Conservation (phyloP, 92 coral and sea anemone species). For the Siderastrea siderea region DNA sequence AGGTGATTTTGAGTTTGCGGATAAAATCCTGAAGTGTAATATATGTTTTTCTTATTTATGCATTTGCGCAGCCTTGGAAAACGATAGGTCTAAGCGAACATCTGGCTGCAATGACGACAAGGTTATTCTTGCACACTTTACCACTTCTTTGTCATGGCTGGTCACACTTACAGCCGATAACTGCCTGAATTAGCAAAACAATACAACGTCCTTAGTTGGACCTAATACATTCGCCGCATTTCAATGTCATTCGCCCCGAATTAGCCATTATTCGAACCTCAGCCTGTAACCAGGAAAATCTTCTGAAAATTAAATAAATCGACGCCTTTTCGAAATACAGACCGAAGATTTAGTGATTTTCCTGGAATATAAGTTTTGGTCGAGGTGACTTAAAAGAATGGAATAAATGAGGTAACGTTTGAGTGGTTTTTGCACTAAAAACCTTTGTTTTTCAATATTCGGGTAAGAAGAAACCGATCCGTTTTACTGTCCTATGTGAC, state of each 20-base stretch:
- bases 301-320: too few relatives aligned
- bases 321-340: too few relatives aligned
- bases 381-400: too few relatives aligned
- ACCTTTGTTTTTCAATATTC: too few relatives aligned
- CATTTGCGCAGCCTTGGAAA: background rate
- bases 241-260: background rate
- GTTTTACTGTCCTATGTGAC: too few relatives aligned
- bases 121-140: background rate
- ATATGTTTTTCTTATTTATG: background rate
- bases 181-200: background rate
- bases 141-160: background rate
- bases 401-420: too few relatives aligned
- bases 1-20: too few relatives aligned
- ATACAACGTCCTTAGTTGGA: background rate
- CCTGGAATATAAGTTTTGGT: too few relatives aligned
- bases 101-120: background rate
- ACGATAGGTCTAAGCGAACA: background rate
- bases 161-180: background rate
- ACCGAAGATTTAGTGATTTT: too few relatives aligned
- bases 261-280: background rate
- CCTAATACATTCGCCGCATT: background rate
- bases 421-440: too few relatives aligned
- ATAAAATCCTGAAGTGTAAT: too few relatives aligned
- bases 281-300: background rate
- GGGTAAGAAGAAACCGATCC: too few relatives aligned